Conservation (phyloP, 2,888 invertebrate species). For the Prenolepis imparis region DNA sequence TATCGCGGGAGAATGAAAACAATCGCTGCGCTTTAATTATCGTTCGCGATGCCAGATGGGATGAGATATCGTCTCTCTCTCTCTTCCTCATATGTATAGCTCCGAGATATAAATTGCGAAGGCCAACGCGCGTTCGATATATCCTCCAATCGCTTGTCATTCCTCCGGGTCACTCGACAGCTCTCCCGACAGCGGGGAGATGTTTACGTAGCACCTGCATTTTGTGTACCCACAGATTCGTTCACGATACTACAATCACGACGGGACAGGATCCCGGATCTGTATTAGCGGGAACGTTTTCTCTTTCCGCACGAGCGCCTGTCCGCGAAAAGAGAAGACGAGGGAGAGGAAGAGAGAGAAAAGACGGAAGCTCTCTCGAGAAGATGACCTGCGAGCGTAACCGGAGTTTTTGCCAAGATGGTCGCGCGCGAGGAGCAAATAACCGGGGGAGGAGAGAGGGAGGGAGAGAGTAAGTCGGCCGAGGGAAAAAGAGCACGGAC, state of each 20-base stretch:
- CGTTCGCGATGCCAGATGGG: constrained; percentile 48
- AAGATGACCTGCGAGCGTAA: constrained; percentile 8
- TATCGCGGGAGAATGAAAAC: constrained; percentile 61
- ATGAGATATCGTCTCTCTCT: not conserved
- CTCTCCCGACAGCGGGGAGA: not conserved
- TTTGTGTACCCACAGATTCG: constrained; percentile 27
- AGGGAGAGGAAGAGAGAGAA: not conserved
- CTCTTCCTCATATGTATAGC: not conserved
- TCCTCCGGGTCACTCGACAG: not conserved
- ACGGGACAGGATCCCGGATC: constrained; percentile 17
- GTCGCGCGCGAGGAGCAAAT: constrained; percentile 38
- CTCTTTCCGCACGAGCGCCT: constrained; percentile 53
- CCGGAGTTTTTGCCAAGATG: constrained; percentile 22
- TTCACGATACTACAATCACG: constrained; percentile 25
- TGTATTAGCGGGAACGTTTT: constrained; percentile 24
- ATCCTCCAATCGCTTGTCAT: constrained; percentile 7
- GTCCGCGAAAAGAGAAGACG: not conserved
- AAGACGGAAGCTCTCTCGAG: not conserved
- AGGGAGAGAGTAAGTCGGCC: constrained; percentile 36
- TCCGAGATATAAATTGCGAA: constrained; percentile 7
- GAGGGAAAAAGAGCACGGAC: constrained; percentile 49
- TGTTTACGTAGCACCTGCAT: constrained; percentile 47
- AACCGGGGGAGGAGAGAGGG: constrained; percentile 53
- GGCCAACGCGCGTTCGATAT: not conserved
- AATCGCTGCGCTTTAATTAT: constrained; percentile 58